Evolutionary conservation across 2,113 vertebrate genomes (phyloP).

Genomic region (Serinus canaria): DNA sequence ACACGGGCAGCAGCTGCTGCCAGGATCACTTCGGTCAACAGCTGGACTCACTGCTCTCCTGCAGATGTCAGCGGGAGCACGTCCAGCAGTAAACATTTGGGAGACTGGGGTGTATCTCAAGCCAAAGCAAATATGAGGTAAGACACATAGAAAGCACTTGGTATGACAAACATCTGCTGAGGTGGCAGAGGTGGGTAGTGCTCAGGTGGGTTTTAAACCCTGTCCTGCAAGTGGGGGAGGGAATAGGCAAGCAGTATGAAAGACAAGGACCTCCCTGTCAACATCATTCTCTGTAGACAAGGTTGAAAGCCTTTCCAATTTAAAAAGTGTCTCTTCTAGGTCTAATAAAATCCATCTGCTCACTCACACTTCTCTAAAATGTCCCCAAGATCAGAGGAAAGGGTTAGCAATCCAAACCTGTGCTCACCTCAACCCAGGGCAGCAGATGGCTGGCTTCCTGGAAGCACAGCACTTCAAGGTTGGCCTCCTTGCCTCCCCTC

Average conservation of each 20-base stretch:
- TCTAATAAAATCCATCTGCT: slow-evolving; percentile 23
- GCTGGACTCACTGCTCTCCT: not conserved
- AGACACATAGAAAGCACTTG: not conserved
- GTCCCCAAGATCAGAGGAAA: not conserved
- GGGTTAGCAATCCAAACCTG: not conserved
- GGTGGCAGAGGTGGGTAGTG: not conserved
- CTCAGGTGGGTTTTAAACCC: not conserved
- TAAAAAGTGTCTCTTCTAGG: not conserved
- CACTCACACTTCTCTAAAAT: not conserved
- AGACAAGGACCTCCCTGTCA: not conserved
- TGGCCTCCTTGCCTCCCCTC: not conserved
- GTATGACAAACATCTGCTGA: not conserved
- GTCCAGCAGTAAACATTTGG: not conserved
- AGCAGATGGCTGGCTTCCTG: not conserved
- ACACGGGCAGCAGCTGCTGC: not conserved
- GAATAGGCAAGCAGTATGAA: not conserved
- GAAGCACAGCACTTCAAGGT: not conserved
- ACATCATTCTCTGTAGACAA: not conserved
- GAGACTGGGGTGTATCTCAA: not conserved
- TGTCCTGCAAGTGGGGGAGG: not conserved
- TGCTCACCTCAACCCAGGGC: not conserved
- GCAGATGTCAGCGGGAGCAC: not conserved
- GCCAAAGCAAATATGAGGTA: slow-evolving; percentile 12
- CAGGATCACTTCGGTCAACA: not conserved
- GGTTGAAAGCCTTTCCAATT: not conserved